phyloP scores from a whole-genome alignment of 2,797 vertebrate species.

The Tinamus major region DNA sequence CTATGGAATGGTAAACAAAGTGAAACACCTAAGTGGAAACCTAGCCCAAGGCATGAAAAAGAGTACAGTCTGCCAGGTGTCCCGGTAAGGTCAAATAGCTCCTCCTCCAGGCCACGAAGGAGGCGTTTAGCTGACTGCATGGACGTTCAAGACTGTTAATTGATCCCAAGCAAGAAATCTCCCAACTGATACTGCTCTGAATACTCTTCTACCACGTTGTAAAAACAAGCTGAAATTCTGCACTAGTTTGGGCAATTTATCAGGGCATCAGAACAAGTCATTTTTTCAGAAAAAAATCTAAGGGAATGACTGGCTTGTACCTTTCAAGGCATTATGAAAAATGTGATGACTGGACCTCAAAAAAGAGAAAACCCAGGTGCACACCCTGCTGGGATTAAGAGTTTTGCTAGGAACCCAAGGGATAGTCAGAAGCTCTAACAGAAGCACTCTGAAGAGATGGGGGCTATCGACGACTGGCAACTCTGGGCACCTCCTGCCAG shows the following conservation, averaged over 20 bases:
- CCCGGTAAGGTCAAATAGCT: not conserved
- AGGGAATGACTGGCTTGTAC: not conserved
- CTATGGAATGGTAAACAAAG: not conserved
- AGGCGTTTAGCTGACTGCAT: not conserved
- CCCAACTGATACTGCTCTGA: not conserved
- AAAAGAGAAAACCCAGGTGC: not conserved
- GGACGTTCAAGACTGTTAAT: not conserved
- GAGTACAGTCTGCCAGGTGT: not conserved
- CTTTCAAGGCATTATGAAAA: not conserved
- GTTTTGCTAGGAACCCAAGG: not conserved
- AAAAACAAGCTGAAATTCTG: not conserved
- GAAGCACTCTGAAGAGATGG: fast-evolving
- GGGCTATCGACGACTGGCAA: not conserved
- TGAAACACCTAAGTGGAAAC: not conserved
- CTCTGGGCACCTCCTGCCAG: not conserved
- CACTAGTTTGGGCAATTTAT: not conserved
- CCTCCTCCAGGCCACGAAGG: not conserved
- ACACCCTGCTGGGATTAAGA: not conserved
- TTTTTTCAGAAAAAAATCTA: not conserved
- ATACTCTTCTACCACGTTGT: not conserved
- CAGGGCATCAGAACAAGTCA: not conserved
- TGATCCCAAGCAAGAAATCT: not conserved
- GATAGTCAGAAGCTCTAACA: not conserved
- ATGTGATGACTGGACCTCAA: not conserved
- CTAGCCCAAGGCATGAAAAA: not conserved